Evolutionary conservation across 2,888 invertebrate species (phyloP).

Genomic region (Drosophila quasianomalipes): DNA sequence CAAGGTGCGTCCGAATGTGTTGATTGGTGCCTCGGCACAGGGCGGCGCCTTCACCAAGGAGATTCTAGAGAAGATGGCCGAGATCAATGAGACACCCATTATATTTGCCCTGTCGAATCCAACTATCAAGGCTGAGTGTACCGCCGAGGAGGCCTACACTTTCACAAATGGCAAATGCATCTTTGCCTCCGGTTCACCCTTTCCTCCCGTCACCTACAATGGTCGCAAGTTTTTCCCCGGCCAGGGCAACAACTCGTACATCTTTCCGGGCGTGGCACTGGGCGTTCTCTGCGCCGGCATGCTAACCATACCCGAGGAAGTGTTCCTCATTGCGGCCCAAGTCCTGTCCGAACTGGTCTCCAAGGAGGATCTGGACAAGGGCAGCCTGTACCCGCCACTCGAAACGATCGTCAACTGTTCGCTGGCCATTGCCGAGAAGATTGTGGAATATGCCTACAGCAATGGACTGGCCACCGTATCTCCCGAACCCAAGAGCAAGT

Average conservation of each 20-base stretch:
- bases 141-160: conserved; percentile 98
- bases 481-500: conserved; percentile 91
- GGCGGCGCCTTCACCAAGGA: conserved; percentile 96
- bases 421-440: conserved; percentile 92
- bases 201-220: conserved; percentile 92
- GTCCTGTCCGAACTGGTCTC: conserved; percentile 93
- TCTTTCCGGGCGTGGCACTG: conserved; percentile 98
- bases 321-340: conserved; percentile 96
- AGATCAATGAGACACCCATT: conserved; percentile 93
- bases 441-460: conserved; percentile 93
- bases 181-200: conserved; percentile 99
- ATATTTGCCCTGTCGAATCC: conserved; percentile 99
- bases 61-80: conserved; percentile 94
- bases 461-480: conserved; percentile 91
- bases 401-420: conserved; percentile 94
- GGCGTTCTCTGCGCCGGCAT: conserved; percentile 96
- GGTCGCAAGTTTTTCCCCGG: conserved; percentile 95
- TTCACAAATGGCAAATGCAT: conserved; percentile 95
- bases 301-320: conserved; percentile 94
- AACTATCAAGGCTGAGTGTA: conserved; percentile 99
- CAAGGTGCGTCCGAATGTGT: conserved; percentile 92
- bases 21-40: conserved; percentile 98
- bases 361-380: conserved; percentile 91
- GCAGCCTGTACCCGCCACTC: conserved; percentile 97
- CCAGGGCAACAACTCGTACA: conserved; percentile 99